These are phyloP conservation scores for Leucophenga varia DNA, from an alignment of 1,140 invertebrate genomes.

Conservation along the genomic window DNA sequence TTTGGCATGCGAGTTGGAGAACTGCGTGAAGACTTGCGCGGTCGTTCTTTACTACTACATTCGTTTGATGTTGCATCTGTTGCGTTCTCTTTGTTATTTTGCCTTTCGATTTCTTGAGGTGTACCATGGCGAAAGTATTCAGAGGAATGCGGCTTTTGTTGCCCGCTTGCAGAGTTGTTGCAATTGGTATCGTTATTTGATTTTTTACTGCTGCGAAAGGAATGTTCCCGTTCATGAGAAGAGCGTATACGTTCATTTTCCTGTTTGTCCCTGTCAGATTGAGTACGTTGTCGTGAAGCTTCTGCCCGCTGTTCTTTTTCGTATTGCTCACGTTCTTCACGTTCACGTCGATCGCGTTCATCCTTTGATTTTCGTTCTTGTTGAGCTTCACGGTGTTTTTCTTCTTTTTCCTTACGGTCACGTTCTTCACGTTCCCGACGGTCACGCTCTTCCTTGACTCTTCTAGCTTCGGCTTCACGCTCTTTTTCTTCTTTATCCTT, in stretches of 20 bases:
- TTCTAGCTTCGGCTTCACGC: constrained; percentile 7
- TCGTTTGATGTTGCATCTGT: constrained; percentile 1
- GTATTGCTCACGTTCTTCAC: constrained; percentile 49
- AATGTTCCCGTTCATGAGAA: constrained; percentile 38
- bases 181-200: constrained; percentile 20
- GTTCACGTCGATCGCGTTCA: constrained; percentile 55
- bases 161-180: constrained; percentile 23
- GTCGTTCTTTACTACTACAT: constrained; percentile 29
- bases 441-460: constrained; percentile 52
- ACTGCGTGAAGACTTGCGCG: constrained; percentile 54
- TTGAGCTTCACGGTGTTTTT: constrained; percentile 25
- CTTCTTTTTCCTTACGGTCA: constrained; percentile 53
- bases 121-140: constrained; percentile 9
- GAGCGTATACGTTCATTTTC: constrained; percentile 23
- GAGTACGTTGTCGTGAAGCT: constrained; percentile 34
- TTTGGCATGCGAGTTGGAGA: constrained; percentile 69
- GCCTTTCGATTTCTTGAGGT: constrained; percentile 25
- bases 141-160: constrained; percentile 57
- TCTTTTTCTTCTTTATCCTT: constrained; percentile 29
- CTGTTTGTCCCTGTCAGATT: constrained; percentile 15
- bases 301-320: constrained; percentile 28
- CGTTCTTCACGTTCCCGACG: constrained; percentile 56
- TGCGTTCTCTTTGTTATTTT: constrained; percentile 51
- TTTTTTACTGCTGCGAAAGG: constrained; percentile 36
- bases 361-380: constrained; percentile 24